Conservation (phyloP, 2,797 vertebrate species). For the Gymnocypris eckloni region DNA sequence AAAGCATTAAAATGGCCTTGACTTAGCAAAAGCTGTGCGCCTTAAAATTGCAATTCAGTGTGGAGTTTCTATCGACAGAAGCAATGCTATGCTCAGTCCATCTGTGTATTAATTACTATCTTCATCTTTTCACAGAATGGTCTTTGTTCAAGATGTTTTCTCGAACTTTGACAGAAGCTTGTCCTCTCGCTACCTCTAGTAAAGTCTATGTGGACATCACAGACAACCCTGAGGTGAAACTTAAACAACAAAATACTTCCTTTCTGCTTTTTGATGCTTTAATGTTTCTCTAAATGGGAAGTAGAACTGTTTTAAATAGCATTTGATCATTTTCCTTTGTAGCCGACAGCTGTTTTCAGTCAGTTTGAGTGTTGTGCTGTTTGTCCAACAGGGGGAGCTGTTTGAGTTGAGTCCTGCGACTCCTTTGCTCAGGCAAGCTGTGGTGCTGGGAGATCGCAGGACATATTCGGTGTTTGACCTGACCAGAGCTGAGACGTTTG, state of each 20-base stretch:
- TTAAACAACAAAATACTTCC: background rate
- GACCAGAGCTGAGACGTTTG: constrained; percentile 82
- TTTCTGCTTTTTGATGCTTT: background rate
- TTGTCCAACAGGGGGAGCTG: constrained; percentile 83
- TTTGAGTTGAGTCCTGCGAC: constrained; percentile 87
- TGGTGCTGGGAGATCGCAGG: constrained; percentile 87
- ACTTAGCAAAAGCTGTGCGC: background rate
- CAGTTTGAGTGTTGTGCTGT: background rate
- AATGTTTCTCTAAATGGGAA: background rate
- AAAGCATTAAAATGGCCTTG: background rate
- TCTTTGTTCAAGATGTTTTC: constrained; percentile 98
- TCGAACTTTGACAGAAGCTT: constrained; percentile 91
- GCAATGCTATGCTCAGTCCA: too few species aligned
- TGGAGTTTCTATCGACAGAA: background rate
- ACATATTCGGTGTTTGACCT: constrained; percentile 92
- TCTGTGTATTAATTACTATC: background rate
- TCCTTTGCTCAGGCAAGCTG: constrained; percentile 77
- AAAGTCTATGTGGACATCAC: constrained; percentile 93
- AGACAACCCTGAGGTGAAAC: constrained; percentile 84
- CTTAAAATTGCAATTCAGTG: background rate
- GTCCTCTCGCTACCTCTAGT: constrained; percentile 92
- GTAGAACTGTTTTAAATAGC: background rate
- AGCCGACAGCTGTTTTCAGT: background rate
- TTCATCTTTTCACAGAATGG: constrained; percentile 84
- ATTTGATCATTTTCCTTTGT: background rate